These are phyloP conservation scores for Cotesia chilonis DNA, from an alignment of 1,140 invertebrate genomes.

Conservation along the genomic window DNA sequence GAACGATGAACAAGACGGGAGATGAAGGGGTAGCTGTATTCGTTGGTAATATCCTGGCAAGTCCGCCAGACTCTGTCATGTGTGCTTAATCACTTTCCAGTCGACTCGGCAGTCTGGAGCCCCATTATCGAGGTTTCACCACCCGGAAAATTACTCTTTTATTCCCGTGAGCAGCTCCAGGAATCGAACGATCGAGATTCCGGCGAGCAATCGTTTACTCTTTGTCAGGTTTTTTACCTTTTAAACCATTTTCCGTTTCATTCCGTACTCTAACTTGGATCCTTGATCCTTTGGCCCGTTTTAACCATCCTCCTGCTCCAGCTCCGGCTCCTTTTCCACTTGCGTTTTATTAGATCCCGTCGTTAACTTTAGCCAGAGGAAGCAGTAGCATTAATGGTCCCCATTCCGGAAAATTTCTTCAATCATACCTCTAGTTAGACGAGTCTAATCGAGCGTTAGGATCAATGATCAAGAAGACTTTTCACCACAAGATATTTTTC, in stretches of 20 bases:
- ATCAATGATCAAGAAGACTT: not conserved
- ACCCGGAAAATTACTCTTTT: constrained; percentile 67
- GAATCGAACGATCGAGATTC: constrained; percentile 45
- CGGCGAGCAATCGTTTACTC: constrained; percentile 46
- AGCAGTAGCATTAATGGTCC: constrained; percentile 4
- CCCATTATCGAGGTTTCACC: constrained; percentile 64
- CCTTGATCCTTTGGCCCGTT: constrained; percentile 25
- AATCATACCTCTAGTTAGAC: not conserved
- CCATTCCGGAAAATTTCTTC: constrained; percentile 2
- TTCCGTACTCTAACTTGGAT: constrained; percentile 33
- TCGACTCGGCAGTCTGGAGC: constrained; percentile 65
- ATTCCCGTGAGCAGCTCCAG: constrained; percentile 56
- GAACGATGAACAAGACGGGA: constrained; percentile 18
- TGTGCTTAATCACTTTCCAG: constrained; percentile 67
- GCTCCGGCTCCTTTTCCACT: constrained; percentile 28
- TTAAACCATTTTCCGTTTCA: constrained; percentile 38
- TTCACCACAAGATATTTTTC: constrained; percentile 23
- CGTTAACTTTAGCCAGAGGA: constrained; percentile 40
- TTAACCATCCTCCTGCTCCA: constrained; percentile 32
- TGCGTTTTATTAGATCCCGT: constrained; percentile 49
- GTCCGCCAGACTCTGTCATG: constrained; percentile 60
- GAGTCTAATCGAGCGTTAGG: constrained; percentile 21
- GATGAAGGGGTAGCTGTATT: not conserved
- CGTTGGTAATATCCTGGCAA: constrained; percentile 61
- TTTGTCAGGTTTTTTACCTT: constrained; percentile 7